Conservation (phyloP, 1,140 invertebrate genomes). For the Anadara kagoshimensis region DNA sequence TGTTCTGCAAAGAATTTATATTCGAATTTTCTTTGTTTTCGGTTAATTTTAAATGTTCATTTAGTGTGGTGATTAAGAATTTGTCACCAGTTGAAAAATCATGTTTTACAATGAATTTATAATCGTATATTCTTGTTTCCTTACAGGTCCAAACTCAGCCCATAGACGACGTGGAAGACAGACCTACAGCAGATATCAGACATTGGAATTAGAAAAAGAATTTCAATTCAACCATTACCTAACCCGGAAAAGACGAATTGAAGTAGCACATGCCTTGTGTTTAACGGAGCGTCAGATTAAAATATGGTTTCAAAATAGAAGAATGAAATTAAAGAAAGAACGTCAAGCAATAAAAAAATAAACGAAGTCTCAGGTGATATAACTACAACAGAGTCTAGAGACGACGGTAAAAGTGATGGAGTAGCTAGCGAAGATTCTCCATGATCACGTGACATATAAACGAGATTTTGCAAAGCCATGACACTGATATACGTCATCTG, state of each 20-base stretch:
- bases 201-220: slow-evolving; percentile 80
- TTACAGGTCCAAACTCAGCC: slow-evolving; percentile 21
- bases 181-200: slow-evolving; percentile 95
- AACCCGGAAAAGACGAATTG: slow-evolving; percentile 84
- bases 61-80: too few species aligned
- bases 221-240: slow-evolving; percentile 81
- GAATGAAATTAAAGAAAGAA: slow-evolving; percentile 99
- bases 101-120: not conserved
- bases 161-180: slow-evolving; percentile 89
- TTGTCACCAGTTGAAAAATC: too few species aligned
- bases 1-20: too few species aligned
- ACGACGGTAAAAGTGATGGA: slow-evolving; percentile 20
- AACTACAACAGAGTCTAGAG: slow-evolving; percentile 3
- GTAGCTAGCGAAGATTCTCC: slow-evolving; percentile 20
- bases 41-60: too few species aligned
- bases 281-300: slow-evolving; percentile 93
- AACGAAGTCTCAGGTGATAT: not conserved
- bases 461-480: too few species aligned
- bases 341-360: slow-evolving; percentile 63
- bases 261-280: slow-evolving; percentile 91
- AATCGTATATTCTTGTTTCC: not conserved
- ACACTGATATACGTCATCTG: too few species aligned
- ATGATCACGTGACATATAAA: not conserved
- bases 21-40: too few species aligned
- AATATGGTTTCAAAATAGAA: slow-evolving; percentile 89